Conservation (phyloP, 2,888 invertebrate genomes). For the Eucera pruinosa region DNA sequence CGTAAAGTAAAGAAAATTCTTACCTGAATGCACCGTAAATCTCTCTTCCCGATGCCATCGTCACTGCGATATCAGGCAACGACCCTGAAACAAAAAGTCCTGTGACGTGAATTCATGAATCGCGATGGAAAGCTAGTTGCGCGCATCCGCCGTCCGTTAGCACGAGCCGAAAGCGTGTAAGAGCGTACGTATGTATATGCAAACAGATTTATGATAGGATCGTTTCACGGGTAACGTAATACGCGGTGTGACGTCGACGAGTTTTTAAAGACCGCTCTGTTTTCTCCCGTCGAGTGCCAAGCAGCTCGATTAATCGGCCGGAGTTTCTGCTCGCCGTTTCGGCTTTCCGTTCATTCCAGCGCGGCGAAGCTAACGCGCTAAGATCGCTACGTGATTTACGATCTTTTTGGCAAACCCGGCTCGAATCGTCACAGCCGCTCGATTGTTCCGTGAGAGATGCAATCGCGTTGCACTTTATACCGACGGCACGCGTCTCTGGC, state of each 20-base stretch:
- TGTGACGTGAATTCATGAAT: constrained; percentile 15
- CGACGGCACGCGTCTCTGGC: constrained; percentile 43
- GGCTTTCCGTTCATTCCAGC: too few species aligned
- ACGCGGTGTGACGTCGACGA: constrained; percentile 6
- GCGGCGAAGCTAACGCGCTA: not conserved
- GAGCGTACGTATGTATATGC: too few species aligned
- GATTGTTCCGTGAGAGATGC: constrained; percentile 29
- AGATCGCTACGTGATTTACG: constrained; percentile 14
- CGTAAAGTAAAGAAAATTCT: too few species aligned
- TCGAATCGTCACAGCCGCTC: constrained; percentile 12
- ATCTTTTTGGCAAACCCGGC: constrained; percentile 25
- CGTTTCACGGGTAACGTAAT: not conserved
- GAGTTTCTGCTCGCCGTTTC: too few species aligned
- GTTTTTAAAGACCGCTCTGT: not conserved
- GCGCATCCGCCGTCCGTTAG: too few species aligned
- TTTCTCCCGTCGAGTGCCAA: too few species aligned
- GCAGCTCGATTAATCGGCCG: too few species aligned
- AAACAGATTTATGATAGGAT: constrained; percentile 8
- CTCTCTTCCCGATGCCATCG: constrained; percentile 79
- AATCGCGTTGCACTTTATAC: constrained; percentile 21
- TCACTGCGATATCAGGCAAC: constrained; percentile 77
- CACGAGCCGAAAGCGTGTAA: too few species aligned
- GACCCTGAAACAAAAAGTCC: constrained; percentile 70
- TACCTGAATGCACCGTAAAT: constrained; percentile 79
- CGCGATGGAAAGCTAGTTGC: not conserved